Conservation (phyloP, 2,113 vertebrate genomes). For the Aramus guarauna region DNA sequence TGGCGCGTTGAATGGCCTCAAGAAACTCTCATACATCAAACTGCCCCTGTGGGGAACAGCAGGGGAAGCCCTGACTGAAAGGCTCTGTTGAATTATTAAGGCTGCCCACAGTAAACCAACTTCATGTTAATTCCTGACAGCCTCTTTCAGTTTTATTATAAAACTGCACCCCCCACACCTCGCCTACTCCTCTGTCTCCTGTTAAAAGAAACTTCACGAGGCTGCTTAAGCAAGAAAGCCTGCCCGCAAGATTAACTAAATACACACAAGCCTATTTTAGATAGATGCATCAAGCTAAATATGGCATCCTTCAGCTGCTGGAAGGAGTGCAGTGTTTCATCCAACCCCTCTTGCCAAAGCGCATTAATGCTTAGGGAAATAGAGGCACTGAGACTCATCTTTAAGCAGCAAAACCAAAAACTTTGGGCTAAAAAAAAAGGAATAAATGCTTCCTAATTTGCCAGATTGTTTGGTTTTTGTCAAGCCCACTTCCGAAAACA, state of each 20-base stretch:
- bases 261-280: conserved; percentile 3
- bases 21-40: background rate
- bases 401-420: background rate
- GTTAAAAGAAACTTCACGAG: conserved; percentile 24
- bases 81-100: conserved; percentile 40
- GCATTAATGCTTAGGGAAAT: background rate
- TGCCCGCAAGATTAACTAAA: conserved; percentile 19
- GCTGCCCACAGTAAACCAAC: conserved; percentile 2
- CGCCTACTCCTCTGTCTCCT: conserved; percentile 1
- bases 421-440: background rate
- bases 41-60: background rate
- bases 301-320: background rate
- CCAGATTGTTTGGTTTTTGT: background rate
- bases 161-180: background rate
- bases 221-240: conserved; percentile 7
- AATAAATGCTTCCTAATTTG: background rate
- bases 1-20: background rate
- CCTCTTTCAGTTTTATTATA: background rate
- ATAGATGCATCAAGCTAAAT: background rate
- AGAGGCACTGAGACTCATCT: background rate
- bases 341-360: background rate
- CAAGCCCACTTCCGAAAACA: background rate
- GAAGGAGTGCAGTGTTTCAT: background rate
- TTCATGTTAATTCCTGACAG: conserved; percentile 3
- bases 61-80: background rate